Evolutionary conservation across 2,113 vertebrate species (phyloP).

Genomic region (Phainopepla nitens): DNA sequence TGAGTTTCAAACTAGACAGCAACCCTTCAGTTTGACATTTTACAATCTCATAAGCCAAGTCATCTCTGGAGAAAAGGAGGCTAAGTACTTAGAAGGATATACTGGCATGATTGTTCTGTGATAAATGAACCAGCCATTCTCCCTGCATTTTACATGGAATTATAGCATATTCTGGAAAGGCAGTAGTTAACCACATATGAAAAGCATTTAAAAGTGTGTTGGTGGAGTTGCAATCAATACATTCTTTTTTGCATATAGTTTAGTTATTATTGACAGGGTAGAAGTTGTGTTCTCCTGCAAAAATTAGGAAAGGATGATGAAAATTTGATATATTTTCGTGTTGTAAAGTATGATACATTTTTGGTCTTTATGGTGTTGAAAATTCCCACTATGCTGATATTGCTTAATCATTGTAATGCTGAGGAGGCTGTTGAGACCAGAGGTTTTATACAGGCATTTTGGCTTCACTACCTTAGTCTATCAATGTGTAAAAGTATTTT

Average conservation of each 20-base stretch:
- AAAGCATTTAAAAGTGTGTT: not conserved
- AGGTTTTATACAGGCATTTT: slow-evolving; percentile 29
- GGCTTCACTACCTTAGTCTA: not conserved
- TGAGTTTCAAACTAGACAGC: not conserved
- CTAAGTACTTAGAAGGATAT: not conserved
- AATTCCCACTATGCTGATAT: slow-evolving; percentile 25
- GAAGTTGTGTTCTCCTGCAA: not conserved
- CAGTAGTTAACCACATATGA: not conserved
- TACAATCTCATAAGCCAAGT: not conserved
- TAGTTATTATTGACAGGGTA: not conserved
- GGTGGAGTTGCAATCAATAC: not conserved
- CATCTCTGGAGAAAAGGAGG: not conserved
- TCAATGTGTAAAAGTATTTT: not conserved
- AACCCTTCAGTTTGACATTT: not conserved
- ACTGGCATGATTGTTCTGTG: not conserved
- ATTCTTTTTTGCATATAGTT: not conserved
- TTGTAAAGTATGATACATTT: not conserved
- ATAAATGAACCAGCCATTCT: not conserved
- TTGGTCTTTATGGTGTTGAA: slow-evolving; percentile 47
- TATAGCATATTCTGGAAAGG: not conserved
- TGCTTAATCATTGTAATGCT: slow-evolving; percentile 53
- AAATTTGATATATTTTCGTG: not conserved
- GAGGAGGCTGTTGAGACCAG: slow-evolving; percentile 33
- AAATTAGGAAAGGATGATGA: not conserved
- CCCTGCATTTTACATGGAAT: not conserved